Percentiles rank a stretch among this genome's conserved stretches.
Conservation (phyloP, 2,113 vertebrate species). For the Cheilinus undulatus region DNA sequence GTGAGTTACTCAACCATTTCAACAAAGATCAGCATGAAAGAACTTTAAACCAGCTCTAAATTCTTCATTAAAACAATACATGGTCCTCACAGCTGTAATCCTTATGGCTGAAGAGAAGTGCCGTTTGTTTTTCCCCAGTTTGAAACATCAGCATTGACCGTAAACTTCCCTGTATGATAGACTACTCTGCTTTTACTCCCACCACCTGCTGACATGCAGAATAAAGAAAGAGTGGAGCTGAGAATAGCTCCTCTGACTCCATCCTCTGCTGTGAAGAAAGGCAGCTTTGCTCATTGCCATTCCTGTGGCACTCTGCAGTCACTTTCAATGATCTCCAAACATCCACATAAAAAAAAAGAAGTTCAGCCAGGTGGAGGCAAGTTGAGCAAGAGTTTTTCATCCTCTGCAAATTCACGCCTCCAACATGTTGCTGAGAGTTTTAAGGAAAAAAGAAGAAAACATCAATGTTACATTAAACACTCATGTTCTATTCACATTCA, state of each 20-base stretch:
- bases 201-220: constrained; percentile 10
- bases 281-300: constrained; percentile 40
- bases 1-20: no score
- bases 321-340: constrained; percentile 35
- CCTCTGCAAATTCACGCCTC: constrained; percentile 13
- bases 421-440: constrained; percentile 16
- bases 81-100: no score
- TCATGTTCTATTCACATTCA: neutral
- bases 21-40: no score
- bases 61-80: no score
- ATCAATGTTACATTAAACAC: constrained; percentile 9
- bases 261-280: constrained; percentile 38
- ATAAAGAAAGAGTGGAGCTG: constrained; percentile 35
- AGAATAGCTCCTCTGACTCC: constrained; percentile 21
- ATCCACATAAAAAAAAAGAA: constrained; percentile 23
- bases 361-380: constrained; percentile 9
- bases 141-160: no score
- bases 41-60: no score
- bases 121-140: no score
- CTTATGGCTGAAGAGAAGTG: no score
- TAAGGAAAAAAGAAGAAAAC: constrained; percentile 15
- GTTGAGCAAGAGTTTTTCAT: neutral
- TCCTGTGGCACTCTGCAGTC: constrained; percentile 36
- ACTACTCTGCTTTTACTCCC: constrained; percentile 25
- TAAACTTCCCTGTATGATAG: neutral